Evolutionary conservation across 2,113 vertebrate genomes (phyloP).

Genomic region (Tetrax tetrax): DNA sequence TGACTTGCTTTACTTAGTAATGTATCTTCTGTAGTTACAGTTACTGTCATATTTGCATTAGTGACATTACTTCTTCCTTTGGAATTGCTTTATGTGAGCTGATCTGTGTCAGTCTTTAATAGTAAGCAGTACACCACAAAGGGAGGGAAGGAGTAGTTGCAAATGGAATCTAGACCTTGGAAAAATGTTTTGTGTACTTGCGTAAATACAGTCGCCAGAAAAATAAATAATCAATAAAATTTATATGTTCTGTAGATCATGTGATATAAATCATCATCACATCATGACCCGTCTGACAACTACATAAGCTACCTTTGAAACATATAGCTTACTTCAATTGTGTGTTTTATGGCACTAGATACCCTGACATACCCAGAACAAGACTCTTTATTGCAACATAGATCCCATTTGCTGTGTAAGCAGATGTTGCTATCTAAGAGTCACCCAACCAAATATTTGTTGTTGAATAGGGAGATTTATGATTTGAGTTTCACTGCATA

Average conservation of each 20-base stretch:
- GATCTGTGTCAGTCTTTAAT: neutral
- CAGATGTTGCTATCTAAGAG: conserved; percentile 22
- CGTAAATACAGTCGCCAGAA: neutral
- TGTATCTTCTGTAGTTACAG: neutral
- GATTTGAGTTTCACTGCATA: neutral
- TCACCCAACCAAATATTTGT: conserved; percentile 25
- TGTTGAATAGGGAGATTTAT: conserved; percentile 45
- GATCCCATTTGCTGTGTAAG: conserved; percentile 36
- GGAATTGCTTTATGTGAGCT: neutral
- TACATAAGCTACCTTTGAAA: neutral
- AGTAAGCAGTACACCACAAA: neutral
- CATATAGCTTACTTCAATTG: neutral
- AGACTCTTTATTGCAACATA: neutral
- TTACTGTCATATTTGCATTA: neutral
- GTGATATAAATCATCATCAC: neutral
- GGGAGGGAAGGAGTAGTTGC: neutral
- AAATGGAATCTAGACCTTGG: neutral
- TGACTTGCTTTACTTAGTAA: neutral
- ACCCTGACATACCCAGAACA: neutral
- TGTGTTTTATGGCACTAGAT: neutral
- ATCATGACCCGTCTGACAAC: neutral
- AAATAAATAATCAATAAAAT: neutral
- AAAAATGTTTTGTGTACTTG: neutral
- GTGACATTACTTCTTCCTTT: neutral
- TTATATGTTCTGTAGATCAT: neutral